Conservation (phyloP, 2,113 vertebrate genomes). For the Aythya baeri region DNA sequence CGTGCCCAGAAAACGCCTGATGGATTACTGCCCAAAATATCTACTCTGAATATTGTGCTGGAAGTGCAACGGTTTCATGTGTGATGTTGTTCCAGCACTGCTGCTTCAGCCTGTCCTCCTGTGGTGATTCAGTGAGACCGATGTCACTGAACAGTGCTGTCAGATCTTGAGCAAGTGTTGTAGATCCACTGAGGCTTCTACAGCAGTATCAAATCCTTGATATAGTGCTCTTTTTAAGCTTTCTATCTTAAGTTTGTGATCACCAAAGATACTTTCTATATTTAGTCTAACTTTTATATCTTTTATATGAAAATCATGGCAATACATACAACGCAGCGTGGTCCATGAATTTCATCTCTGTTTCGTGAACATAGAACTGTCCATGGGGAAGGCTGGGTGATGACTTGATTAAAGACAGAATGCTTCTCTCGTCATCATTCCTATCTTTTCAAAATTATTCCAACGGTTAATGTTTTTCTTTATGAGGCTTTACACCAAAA, state of each 20-base stretch:
- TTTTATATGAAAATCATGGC: not conserved
- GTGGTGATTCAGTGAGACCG: not conserved
- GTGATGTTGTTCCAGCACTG: too few relatives aligned
- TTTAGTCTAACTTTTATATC: not conserved
- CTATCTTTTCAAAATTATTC: not conserved
- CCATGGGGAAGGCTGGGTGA: not conserved
- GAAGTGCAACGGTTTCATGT: too few relatives aligned
- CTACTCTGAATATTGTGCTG: not conserved
- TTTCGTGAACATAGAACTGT: not conserved
- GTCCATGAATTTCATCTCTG: not conserved
- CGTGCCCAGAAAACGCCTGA: not conserved
- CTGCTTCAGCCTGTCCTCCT: not conserved
- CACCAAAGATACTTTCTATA: not conserved
- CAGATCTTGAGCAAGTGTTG: not conserved
- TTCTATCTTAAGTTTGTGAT: not conserved
- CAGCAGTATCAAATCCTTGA: not conserved
- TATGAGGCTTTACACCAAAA: too few relatives aligned
- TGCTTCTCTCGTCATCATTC: not conserved
- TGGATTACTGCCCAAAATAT: not conserved
- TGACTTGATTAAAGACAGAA: not conserved
- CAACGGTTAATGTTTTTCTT: not conserved
- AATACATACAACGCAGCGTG: fast-evolving
- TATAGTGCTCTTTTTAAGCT: not conserved
- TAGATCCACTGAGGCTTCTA: not conserved
- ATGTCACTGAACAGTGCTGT: not conserved